Base-by-base conservation (phyloP, 2,797 vertebrate genomes). In the Sebastes iracundus region DNA sequence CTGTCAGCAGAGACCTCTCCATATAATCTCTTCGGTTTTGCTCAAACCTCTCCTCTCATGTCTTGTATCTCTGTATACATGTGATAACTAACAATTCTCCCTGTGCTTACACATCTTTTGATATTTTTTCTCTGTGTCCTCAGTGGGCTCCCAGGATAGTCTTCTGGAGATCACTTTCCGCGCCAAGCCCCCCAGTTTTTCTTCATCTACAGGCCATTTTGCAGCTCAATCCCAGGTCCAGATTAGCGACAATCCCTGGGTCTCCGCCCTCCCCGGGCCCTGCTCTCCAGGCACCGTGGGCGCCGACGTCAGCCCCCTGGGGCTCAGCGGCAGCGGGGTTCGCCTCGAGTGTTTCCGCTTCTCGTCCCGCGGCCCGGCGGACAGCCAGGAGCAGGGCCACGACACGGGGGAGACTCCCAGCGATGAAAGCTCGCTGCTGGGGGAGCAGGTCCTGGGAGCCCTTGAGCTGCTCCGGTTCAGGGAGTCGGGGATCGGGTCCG, bases 91-190 rank as follows among this genome's bases (percentile, higher is more conserved):
- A 46, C 63, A 30, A 67, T 49, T 35, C 14, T 88, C 22, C 81
- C 33, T 73, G 49, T 72, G 18, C 10, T 71, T 33, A 62, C 7
- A 14, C 70, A 46, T 59, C 52, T 12, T 69, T 59, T 62, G 13
- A 32, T 23, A 18, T 35, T 11, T 52, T 73, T n/a, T 53, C 32
- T 72, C 32, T 33, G 42, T 52, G 8, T 79, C 18, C 33, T 63
- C 91, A 99, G 98, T 97, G 93, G 98, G 97, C 61, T 99, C 98
- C 59, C 98, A 99, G 94, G 98, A 99, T 95, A 99, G 98, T 87
- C 96, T 99, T 87, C 93, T 99, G 92, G 98, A 99, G 95, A 99
- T 99, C 90, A 98, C 97, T 28, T 98, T 97, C 91, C 97, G 98
- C 13, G 95, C 97, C 49, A 97, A 96, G 42, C 95, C 94, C 58